Evolutionary conservation across 2,888 invertebrate genomes (phyloP).

Genomic region (Apoda limacodes): DNA sequence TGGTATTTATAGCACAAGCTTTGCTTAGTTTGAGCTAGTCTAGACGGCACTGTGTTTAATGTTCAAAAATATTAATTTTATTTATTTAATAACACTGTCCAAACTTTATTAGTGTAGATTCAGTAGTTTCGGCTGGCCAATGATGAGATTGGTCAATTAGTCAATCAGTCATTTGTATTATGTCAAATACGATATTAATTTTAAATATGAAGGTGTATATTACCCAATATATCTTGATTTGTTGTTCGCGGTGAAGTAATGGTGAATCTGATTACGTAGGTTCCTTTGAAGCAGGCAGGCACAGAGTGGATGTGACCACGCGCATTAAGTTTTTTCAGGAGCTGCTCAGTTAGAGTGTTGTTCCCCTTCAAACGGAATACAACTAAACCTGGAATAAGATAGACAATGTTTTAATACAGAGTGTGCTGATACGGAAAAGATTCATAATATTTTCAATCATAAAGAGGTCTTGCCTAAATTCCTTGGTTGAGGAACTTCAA

Average conservation of each 20-base stretch:
- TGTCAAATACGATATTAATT: too few relatives aligned
- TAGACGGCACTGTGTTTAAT: too few relatives aligned
- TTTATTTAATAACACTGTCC: too few relatives aligned
- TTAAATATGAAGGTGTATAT: conserved; percentile 7
- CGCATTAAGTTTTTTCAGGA: conserved; percentile 88
- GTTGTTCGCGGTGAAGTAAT: conserved; percentile 91
- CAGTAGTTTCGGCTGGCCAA: too few relatives aligned
- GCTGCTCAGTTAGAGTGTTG: conserved; percentile 87
- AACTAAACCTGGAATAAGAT: conserved; percentile 76
- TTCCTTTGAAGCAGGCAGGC: conserved; percentile 91
- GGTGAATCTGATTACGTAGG: conserved; percentile 93
- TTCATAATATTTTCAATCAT: not conserved
- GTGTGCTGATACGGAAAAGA: not conserved
- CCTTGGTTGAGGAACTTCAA: conserved; percentile 89
- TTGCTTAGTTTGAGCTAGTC: too few relatives aligned
- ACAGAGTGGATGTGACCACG: conserved; percentile 93
- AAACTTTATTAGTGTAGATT: too few relatives aligned
- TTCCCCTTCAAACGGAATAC: conserved; percentile 90
- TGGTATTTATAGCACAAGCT: too few relatives aligned
- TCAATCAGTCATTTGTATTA: too few relatives aligned
- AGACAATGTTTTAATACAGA: not conserved
- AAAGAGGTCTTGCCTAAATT: conserved; percentile 72
- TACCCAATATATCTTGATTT: conserved; percentile 76
- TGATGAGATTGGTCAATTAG: too few relatives aligned
- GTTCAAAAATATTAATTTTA: too few relatives aligned